Evolutionary conservation across 2,888 invertebrate species (phyloP), one percentile per base, ranked within the genome.

Genomic region (Mythimna impura): DNA sequence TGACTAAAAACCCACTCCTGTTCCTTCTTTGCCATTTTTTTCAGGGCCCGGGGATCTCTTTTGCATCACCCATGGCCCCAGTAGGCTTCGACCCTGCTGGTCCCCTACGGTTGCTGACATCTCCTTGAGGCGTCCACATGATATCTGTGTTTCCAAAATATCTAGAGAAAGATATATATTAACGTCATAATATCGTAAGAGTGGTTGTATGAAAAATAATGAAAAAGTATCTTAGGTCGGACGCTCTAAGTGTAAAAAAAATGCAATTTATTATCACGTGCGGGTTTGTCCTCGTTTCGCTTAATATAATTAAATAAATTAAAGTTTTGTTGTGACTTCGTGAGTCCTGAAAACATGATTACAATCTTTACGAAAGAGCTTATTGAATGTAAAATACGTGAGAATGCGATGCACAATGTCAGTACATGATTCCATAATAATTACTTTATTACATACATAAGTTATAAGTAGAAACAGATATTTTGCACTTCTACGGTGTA

Each of bases 271-370:
- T 50, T 25, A n/a, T 50, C 10, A 36, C 22, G 30, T 43, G 22
- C 9, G 6, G 40, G 8, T 50, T 17, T 50, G 10, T 64, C 76
- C 25, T 66, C 20, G n/a, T 50, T 36, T 36, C 1, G 1, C 25
- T 25, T 4, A 25, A 54, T 25, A 34, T 8, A 10, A 40, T 17
- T 7, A 4, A 25, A 52, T 57, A 20, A 47, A 20, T 60, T 25
- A 2, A 25, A 62, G 40, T 64, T 63, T 12, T 20, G 6, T 25
- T 60, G 40, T 60, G 20, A 60, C 34, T 55, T 36, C 58, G 58
- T 76, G 50, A 63, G 34, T 75, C 34, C 76, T 75, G 76, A 63
- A 81, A 62, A 60, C n/a, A 61, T 64, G 76, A 67, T 55, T 30
- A 22, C 9, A 54, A 76, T 69, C 25, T 62, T 22, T 55, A 64